A percentile compares a stretch with the other conserved stretches of the same genome.
Evolutionary conservation across 2,888 invertebrate species (phyloP).

Genomic region (Megaustenia siamemsis): DNA sequence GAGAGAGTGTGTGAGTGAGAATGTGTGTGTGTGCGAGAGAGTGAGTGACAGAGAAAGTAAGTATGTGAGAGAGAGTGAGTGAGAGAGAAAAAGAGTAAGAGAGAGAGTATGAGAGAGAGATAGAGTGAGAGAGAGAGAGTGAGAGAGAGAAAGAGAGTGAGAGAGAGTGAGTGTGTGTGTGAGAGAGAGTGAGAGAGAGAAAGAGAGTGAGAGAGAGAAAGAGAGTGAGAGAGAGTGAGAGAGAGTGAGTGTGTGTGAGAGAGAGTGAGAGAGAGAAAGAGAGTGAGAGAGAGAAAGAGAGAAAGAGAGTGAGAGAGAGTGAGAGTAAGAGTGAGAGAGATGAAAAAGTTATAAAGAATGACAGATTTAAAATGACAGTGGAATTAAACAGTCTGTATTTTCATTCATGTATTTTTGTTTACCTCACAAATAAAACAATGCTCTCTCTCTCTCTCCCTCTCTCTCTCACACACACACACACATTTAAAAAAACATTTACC

Average conservation of each 20-base stretch:
- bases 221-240: not conserved
- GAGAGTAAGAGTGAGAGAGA: not conserved
- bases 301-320: not conserved
- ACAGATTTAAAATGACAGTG: too few relatives aligned
- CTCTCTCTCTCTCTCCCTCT: not conserved
- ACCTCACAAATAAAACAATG: too few relatives aligned
- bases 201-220: not conserved
- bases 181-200: not conserved
- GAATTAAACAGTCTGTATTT: not conserved
- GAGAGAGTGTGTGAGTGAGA: not conserved
- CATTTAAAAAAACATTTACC: too few relatives aligned
- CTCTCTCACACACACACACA: not conserved
- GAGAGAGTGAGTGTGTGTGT: not conserved
- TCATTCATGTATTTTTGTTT: too few relatives aligned
- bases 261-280: not conserved
- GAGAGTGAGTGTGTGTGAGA: not conserved
- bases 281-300: not conserved
- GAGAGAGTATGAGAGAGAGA: conserved; percentile 1
- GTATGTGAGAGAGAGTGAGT: conserved; percentile 3
- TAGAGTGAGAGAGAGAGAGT: not conserved
- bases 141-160: not conserved
- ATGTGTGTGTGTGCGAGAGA: not conserved
- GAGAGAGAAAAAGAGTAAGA: not conserved
- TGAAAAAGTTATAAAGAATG: too few relatives aligned
- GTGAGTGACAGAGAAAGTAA: conserved; percentile 9